These are phyloP conservation scores for Lasioglossum oenotherae DNA, from an alignment of 2,888 invertebrate species.

Conservation along the genomic window DNA sequence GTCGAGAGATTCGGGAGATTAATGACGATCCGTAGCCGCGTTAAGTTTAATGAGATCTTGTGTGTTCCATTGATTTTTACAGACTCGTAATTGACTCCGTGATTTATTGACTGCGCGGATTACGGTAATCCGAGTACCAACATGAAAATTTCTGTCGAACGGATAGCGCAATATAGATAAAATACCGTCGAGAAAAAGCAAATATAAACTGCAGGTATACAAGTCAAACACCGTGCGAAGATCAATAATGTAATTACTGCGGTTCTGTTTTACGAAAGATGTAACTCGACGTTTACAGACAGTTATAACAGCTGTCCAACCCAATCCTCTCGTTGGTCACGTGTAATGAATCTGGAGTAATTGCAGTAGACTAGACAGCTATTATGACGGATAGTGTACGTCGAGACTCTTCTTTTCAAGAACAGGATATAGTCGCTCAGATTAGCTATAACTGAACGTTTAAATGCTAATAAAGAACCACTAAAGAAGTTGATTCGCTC, in stretches of 20 bases:
- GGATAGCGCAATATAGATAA: not conserved
- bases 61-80: not conserved
- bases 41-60: not conserved
- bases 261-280: not conserved
- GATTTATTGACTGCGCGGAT: not conserved
- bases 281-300: not conserved
- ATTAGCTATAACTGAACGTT: not conserved
- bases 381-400: not conserved
- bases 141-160: not conserved
- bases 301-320: not conserved
- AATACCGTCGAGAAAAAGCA: not conserved
- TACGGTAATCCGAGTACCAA: not conserved
- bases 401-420: not conserved
- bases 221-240: not conserved
- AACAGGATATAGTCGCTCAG: not conserved
- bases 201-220: not conserved
- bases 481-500: not conserved
- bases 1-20: not conserved
- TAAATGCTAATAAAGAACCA: not conserved
- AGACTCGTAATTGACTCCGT: not conserved
- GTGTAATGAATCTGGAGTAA: constrained; percentile 8
- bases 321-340: not conserved
- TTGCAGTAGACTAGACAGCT: not conserved
- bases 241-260: not conserved
- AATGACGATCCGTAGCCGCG: not conserved